These are phyloP conservation scores for Gastracanthus pulcherrimus DNA, from an alignment of 2,888 invertebrate species.

Conservation along the genomic window DNA sequence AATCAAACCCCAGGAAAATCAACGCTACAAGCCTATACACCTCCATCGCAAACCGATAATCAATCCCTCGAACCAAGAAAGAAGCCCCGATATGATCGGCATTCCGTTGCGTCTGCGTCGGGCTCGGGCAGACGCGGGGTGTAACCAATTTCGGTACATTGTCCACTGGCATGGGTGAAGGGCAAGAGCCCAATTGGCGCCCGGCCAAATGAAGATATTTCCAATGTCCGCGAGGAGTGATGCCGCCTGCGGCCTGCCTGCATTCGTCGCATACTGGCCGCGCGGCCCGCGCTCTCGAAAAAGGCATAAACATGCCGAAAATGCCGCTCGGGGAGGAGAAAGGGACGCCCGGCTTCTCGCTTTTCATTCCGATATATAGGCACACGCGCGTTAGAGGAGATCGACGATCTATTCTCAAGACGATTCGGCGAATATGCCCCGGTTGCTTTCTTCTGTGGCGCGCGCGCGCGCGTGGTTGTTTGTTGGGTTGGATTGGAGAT, in stretches of 20 bases:
- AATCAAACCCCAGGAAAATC: constrained; percentile 4
- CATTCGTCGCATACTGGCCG: constrained; percentile 47
- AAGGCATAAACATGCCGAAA: constrained; percentile 54
- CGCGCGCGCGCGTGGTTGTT: neutral
- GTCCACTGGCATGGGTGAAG: constrained; percentile 75
- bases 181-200: constrained; percentile 75
- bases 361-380: constrained; percentile 29
- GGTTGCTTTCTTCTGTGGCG: constrained; percentile 20
- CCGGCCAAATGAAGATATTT: constrained; percentile 74
- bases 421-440: constrained; percentile 10
- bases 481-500: neutral
- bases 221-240: constrained; percentile 68
- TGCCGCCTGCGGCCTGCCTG: neutral
- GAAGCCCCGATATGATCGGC: constrained; percentile 10
- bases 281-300: constrained; percentile 31
- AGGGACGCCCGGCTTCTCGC: constrained; percentile 7
- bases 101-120: constrained; percentile 52
- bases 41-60: constrained; percentile 6
- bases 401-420: constrained; percentile 39
- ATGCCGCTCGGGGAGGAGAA: constrained; percentile 34
- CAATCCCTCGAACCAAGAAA: neutral
- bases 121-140: constrained; percentile 62
- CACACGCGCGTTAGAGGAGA: neutral
- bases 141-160: constrained; percentile 72
- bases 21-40: neutral